A percentile compares a stretch with the other conserved stretches of the same genome.
phyloP scores from a whole-genome alignment of 1,140 invertebrate genomes.

The Drosophila leontia region DNA sequence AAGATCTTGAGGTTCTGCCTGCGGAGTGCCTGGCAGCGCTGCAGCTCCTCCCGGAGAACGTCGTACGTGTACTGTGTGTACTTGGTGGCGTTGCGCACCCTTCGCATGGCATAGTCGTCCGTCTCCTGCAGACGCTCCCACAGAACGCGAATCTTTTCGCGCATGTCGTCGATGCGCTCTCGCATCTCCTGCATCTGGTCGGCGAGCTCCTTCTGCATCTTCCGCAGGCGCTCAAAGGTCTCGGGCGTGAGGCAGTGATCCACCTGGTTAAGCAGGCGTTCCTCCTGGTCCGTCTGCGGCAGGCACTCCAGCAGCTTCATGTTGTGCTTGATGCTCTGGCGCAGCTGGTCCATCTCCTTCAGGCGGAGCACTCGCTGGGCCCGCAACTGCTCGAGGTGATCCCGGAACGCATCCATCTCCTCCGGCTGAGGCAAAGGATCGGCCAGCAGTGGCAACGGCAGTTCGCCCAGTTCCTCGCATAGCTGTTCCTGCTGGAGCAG shows the following conservation, averaged over 20 bases:
- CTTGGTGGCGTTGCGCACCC: slow-evolving; percentile 26
- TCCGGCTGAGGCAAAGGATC: slow-evolving; percentile 65
- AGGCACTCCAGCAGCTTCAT: slow-evolving; percentile 54
- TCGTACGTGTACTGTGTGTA: slow-evolving; percentile 85
- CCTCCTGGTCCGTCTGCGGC: slow-evolving; percentile 51
- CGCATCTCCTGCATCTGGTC: slow-evolving; percentile 80
- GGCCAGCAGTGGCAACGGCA: slow-evolving; percentile 43
- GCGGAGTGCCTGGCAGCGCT: slow-evolving; percentile 87
- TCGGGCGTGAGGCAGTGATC: slow-evolving; percentile 64
- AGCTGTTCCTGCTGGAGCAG: too few relatives aligned
- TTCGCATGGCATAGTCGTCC: slow-evolving; percentile 34
- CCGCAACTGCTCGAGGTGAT: slow-evolving; percentile 30
- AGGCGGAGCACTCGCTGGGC: slow-evolving; percentile 13
- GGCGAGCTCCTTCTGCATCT: slow-evolving; percentile 36
- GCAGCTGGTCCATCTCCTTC: slow-evolving; percentile 44
- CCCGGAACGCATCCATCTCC: slow-evolving; percentile 57
- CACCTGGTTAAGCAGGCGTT: slow-evolving; percentile 60
- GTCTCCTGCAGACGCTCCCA: slow-evolving; percentile 84
- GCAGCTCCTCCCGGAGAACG: slow-evolving; percentile 87
- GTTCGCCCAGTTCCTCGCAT: too few relatives aligned
- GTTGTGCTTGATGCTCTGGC: slow-evolving; percentile 56
- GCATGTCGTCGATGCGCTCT: slow-evolving; percentile 85
- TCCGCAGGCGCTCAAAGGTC: slow-evolving; percentile 39
- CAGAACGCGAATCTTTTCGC: slow-evolving; percentile 86
- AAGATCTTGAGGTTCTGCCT: slow-evolving; percentile 87